phyloP scores from a whole-genome alignment of 2,113 vertebrate genomes.

The Tragelaphus buxtoni region DNA sequence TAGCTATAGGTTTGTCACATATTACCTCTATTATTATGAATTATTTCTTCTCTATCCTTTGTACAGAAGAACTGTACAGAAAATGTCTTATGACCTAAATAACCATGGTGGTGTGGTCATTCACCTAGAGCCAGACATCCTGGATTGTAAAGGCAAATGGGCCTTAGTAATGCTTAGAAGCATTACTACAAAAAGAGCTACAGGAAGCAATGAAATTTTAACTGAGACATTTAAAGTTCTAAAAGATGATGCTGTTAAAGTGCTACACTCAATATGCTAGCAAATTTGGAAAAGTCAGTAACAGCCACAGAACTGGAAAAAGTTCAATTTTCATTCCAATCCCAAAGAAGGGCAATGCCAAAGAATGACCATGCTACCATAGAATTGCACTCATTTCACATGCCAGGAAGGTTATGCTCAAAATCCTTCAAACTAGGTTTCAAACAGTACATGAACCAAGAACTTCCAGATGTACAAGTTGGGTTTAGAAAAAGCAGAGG shows the following conservation, averaged over 20 bases:
- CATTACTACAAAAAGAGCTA: background rate
- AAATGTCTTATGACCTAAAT: background rate
- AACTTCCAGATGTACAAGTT: background rate
- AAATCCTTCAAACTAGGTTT: background rate
- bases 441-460: background rate
- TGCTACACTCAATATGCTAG: too few species aligned
- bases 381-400: background rate
- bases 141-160: background rate
- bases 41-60: background rate
- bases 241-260: too few species aligned
- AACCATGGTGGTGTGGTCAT: background rate
- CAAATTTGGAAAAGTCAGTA: background rate
- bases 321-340: background rate
- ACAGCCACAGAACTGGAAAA: background rate
- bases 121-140: background rate
- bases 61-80: background rate
- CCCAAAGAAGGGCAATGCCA: background rate
- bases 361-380: background rate
- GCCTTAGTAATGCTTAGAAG: background rate
- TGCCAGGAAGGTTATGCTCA: background rate
- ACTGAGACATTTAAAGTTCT: background rate
- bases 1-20: background rate
- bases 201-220: background rate
- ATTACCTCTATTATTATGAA: background rate
- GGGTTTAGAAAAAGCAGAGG: background rate